Evolutionary conservation across 2,797 vertebrate species (phyloP), one percentile per base, ranked within the genome.

Genomic region (Onychomys arenicola): DNA sequence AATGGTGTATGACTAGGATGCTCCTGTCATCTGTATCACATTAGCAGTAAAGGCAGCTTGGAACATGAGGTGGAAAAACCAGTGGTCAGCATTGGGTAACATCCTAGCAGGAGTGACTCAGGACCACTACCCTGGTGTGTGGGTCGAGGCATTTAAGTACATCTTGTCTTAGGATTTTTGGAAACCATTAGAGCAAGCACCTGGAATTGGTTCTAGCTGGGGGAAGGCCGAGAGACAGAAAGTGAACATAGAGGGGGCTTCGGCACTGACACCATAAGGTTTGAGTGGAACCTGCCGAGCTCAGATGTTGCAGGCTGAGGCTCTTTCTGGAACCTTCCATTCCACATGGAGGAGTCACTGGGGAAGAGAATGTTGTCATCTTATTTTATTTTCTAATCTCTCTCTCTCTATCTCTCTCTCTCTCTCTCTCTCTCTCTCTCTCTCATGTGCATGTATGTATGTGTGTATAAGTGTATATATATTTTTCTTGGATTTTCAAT

Each of bases 51-150:
- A 94, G 67, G n/a, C 82, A 85, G 55, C 55, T 91, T 89, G 96
- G 93, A 97, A 90, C n/a, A n/a, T 83, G 37, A 37, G 19, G 21
- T 87, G 96, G 92, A 97, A 96, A 97, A 97, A 67, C 4, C 75
- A 73, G 63, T 95, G 95, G 92, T 96, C 95, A 91, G 57, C 81
- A 43, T 93, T 97, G 92, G 93, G 87, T 94, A 93, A 87, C n/a
- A 69, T 91, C 78, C 73, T 67, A 91, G 83, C 17, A 63, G 27
- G 90, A 90, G 59, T 94, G 92, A 95, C 87, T 97, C 96, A 96
- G 14, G 57, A 43, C 2, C 46, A 65, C 49, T 95, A 75, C 43
- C n/a, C 75, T 77, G 75, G 0, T 80, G 71, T 80, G 80, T 82
- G 61, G 71, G 19, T 5, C 27, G 52, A 97, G 34, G 84, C 73